Evolutionary conservation across 2,888 invertebrate species (phyloP), one percentile per base, ranked within the genome.

Genomic region (Papilio demoleus): DNA sequence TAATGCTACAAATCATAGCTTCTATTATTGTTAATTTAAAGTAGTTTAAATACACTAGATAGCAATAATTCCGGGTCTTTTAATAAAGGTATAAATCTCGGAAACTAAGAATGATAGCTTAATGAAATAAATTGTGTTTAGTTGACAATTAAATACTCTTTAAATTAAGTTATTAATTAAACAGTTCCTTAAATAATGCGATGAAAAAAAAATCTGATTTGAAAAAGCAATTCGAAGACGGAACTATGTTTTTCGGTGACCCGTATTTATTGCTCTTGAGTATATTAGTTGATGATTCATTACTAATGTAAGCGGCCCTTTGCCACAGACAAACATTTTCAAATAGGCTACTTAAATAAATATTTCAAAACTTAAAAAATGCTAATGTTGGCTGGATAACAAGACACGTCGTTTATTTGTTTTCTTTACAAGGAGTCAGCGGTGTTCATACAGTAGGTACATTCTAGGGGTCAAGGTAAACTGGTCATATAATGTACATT

Each of bases 311-410:
- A 77, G 80, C 75, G 80, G 84, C 84, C 81, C 83, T 87, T 85
- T 81, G 74, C 63, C 6, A 74, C 75, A 72, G 74, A 82, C 83
- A 84, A 83, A 86, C 85, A 87, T 76, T 72, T 77, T 80, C 77
- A 83, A 85, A 86, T 82, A 83, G 80, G 77, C 86, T 86, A 86
- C 88, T 84, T 84, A 84, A 86, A 86, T 85, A 85, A 80, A 84
- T 86, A 84, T 87, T 85, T 86, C 82, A 83, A 75, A 75, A 70
- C 79, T 79, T 75, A 81, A 85, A 81, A 85, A 84, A 87, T 86
- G 85, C 79, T 81, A 85, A 82, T 81, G 70, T 14, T 27, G 27
- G 38, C 70, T 69, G 68, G 61, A 22, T 27, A 58, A 64, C 63
- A 6, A 50, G 71, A 62, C 45, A 68, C 47, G 70, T 60, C 42